These are phyloP conservation scores for Urosaurus nigricauda DNA, from an alignment of 2,797 vertebrate species.

Conservation along the genomic window DNA sequence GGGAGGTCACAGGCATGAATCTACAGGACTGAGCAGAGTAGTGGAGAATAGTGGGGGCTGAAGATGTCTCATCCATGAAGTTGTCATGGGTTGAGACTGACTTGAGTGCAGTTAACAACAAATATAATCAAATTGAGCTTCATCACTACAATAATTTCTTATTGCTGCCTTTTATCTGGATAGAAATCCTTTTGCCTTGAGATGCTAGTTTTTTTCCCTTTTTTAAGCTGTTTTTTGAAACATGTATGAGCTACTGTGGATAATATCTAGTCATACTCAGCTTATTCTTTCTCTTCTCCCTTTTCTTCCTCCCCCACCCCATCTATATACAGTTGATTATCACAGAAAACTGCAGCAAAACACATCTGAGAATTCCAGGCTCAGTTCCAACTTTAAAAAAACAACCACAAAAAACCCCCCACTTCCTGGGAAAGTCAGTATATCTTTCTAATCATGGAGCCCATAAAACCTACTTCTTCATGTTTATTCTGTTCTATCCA, in stretches of 20 bases:
- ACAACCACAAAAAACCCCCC: too few relatives aligned
- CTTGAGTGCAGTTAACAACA: too few relatives aligned
- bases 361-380: conserved; percentile 29
- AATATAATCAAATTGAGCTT: neutral
- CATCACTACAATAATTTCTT: conserved; percentile 22
- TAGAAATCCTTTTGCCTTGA: conserved; percentile 13
- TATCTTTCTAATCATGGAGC: too few relatives aligned
- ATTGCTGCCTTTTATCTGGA: neutral
- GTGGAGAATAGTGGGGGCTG: too few relatives aligned
- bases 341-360: conserved; percentile 42
- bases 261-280: conserved; percentile 48
- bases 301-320: neutral
- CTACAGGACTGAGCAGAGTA: too few relatives aligned
- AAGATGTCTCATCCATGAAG: too few relatives aligned
- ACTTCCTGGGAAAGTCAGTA: too few relatives aligned
- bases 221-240: conserved; percentile 43
- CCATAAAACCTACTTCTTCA: too few relatives aligned
- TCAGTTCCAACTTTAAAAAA: too few relatives aligned
- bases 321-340: neutral
- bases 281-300: conserved; percentile 2
- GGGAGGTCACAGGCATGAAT: too few relatives aligned
- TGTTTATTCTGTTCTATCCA: too few relatives aligned
- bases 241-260: neutral
- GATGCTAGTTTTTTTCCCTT: neutral
- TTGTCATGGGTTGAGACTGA: too few relatives aligned